Evolutionary conservation across 2,113 vertebrate species (phyloP), one percentile per base, ranked within the genome.

Genomic region (Chloebia gouldiae): DNA sequence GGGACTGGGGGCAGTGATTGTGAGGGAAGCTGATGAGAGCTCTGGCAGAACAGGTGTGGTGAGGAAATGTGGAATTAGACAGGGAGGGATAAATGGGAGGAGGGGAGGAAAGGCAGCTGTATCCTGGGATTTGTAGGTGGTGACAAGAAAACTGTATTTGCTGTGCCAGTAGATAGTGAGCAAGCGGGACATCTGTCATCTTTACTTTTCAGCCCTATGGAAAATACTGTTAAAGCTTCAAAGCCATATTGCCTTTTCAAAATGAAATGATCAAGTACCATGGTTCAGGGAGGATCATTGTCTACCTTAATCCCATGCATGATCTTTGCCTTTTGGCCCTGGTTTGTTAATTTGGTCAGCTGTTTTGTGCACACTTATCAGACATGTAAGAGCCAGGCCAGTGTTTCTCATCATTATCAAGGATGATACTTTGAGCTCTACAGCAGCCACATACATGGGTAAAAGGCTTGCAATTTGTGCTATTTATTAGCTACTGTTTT

Each of bases 281-380:
- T 75, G 54, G 88, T 96, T 86, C 88, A 84, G 56, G 37, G 79
- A 68, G 56, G 90, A 81, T 94, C 44, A 6, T 15, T 78, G 44
- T 47, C 72, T 90, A 2, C 51, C 75, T 63, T 78, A 86, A 88
- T 93, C 75, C 76, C 49, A 20, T 64, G 37, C 13, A 30, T 24
- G 82, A 75, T 90, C 88, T 96, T 92, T 96, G 90, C 71, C 80
- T 94, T 95, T 96, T 97, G 82, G 79, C 92, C 85, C 75, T 68
- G 68, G 65, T 81, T 88, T 86, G 49, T 88, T 88, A 90, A 93
- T 95, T 88, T 31, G 0, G 69, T 84, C 81, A 86, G 82, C 82
- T 88, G 68, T 94, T 95, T 92, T 75, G 64, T 57, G 44, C 50
- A 56, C 63, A 66, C 42, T 97, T 95, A 93, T 83, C 93, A 42